Percentiles rank a stretch among this genome's conserved stretches.
These are phyloP conservation scores for Ageneiosus marmoratus DNA, from an alignment of 2,113 vertebrate species.

Conservation along the genomic window DNA sequence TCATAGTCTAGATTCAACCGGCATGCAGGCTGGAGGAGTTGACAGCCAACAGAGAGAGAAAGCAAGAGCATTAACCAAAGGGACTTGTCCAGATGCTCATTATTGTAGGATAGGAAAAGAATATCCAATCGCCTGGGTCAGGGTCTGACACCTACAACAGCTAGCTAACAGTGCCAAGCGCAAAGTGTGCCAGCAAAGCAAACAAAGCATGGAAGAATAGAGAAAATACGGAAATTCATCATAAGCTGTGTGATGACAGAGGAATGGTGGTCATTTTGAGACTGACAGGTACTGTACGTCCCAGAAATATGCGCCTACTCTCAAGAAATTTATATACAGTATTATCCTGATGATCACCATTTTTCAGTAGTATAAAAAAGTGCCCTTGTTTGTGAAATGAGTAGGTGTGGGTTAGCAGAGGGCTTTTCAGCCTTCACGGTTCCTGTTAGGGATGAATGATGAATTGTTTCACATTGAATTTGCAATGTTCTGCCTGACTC, in stretches of 20 bases:
- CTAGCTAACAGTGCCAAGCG: conserved; percentile 53
- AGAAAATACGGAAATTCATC: conserved; percentile 9
- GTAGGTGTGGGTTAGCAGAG: background rate
- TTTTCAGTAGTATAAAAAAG: too few relatives aligned
- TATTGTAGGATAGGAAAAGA: conserved; percentile 59
- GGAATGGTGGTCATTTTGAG: conserved; percentile 14
- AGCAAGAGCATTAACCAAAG: conserved; percentile 15
- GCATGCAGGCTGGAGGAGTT: conserved; percentile 34
- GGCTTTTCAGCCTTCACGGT: background rate
- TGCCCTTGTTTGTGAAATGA: background rate
- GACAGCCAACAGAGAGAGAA: conserved; percentile 36
- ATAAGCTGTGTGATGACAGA: conserved; percentile 19
- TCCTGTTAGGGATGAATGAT: background rate
- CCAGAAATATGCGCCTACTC: background rate
- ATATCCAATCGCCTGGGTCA: conserved; percentile 50
- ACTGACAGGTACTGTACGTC: background rate
- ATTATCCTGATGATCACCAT: too few relatives aligned
- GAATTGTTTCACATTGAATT: background rate
- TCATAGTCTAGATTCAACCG: conserved; percentile 56
- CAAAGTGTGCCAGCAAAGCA: conserved; percentile 4
- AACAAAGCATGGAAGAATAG: conserved; percentile 21
- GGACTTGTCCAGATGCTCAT: conserved; percentile 53
- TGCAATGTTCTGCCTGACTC: background rate
- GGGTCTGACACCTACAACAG: conserved; percentile 63
- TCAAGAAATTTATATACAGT: too few relatives aligned